These are phyloP conservation scores for Numida meleagris DNA, from an alignment of 2,113 vertebrate species.

Conservation along the genomic window DNA sequence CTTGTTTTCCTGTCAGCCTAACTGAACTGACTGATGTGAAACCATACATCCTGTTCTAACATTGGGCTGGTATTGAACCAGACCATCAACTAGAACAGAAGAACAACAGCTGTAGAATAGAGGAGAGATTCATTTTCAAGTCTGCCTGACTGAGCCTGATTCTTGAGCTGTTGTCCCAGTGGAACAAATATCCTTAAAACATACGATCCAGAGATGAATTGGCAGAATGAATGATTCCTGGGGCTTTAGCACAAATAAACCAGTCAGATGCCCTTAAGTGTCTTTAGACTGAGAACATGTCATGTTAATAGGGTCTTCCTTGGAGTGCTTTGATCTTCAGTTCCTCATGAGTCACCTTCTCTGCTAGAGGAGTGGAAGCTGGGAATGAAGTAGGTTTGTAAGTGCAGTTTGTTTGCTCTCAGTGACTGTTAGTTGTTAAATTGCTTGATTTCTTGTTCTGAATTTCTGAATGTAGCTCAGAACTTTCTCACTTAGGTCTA, in stretches of 20 bases:
- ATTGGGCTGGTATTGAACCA: background rate
- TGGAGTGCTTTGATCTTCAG: background rate
- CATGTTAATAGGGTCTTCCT: rapidly evolving
- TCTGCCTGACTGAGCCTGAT: background rate
- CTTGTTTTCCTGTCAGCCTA: background rate
- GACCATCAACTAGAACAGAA: background rate
- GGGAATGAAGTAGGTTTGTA: background rate
- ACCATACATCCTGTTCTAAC: too few relatives aligned
- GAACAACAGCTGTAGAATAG: background rate
- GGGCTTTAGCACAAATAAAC: background rate
- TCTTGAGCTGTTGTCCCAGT: background rate
- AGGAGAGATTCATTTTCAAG: background rate
- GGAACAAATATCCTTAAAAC: background rate
- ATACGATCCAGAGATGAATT: background rate
- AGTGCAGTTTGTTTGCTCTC: background rate
- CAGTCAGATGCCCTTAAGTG: background rate
- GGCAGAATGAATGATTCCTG: background rate
- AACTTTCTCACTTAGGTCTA: background rate
- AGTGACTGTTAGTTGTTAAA: background rate
- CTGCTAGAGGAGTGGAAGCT: background rate
- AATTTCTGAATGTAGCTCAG: slow-evolving; percentile 24
- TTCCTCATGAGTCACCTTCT: background rate
- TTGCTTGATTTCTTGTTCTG: background rate
- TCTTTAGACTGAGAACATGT: background rate
- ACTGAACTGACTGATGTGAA: background rate